Percentiles rank a stretch among this genome's conserved stretches.
phyloP scores from a whole-genome alignment of 2,888 invertebrate genomes.

The Oscheius sp. region DNA sequence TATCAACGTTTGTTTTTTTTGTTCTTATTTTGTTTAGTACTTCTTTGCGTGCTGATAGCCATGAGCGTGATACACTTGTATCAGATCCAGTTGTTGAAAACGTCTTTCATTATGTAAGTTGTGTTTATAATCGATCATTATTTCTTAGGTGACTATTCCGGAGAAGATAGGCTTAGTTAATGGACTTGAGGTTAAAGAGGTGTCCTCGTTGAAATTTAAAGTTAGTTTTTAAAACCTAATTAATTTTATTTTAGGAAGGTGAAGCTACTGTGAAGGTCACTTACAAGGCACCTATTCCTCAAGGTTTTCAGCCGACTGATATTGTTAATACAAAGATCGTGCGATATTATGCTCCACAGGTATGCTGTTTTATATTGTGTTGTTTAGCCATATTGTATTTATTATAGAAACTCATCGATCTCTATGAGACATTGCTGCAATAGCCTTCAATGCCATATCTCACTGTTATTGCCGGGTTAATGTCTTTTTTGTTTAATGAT shows the following conservation, averaged over 20 bases:
- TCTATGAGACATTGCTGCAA: no score
- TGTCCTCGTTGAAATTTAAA: neutral
- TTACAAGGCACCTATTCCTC: neutral
- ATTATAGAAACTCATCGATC: neutral
- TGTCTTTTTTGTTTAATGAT: no score
- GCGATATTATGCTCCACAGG: slow-evolving; percentile 9
- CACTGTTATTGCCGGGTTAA: no score
- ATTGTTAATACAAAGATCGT: neutral
- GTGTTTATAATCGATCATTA: no score
- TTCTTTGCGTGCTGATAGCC: no score
- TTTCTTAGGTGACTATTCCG: neutral
- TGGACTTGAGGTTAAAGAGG: neutral
- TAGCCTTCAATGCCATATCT: no score
- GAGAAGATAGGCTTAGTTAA: neutral
- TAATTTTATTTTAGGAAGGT: neutral
- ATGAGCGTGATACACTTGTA: no score
- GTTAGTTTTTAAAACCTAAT: neutral
- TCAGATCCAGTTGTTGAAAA: no score
- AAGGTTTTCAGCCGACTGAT: neutral
- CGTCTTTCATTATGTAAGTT: no score
- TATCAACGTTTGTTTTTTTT: no score
- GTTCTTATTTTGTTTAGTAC: no score
- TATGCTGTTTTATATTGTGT: neutral
- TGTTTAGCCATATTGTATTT: no score
- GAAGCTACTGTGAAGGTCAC: neutral